Evolutionary conservation across 2,113 vertebrate species (phyloP), one percentile per base, ranked within the genome.

Genomic region (Morone chrysops): DNA sequence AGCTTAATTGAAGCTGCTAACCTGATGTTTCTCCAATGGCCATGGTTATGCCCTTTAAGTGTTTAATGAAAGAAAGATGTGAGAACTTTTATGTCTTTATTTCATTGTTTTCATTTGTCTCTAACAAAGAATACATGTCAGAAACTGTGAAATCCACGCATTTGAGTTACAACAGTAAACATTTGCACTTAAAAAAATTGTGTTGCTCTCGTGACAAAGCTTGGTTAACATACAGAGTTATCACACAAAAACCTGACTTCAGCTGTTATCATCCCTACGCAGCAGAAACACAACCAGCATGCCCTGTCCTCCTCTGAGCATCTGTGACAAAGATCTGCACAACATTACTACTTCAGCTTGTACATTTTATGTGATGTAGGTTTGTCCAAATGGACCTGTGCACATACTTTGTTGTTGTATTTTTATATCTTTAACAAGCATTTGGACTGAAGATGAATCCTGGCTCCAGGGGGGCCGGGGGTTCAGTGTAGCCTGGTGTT

Each of bases 401-500:
- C n/a, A 51, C 5, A 67, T 66, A 6, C 14, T 59, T 8, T 20
- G 40, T 48, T 48, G 36, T 13, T 43, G 2, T 53, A 0, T 25
- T 56, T 22, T 12, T 1, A 80, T 1, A 80, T 20, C 43, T 88
- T 73, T 66, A 87, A 50, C 93, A 94, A 20, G 68, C 25, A 7
- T 48, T 25, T n/a, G 70, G 12, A 22, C 86, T 40, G 59, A 90
- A 94, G 17, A 2, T 83, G 67, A 95, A 94, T n/a, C 68, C 80
- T 0, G 12, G 57, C 56, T 89, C 79, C 13, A 7, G 5, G 0
- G 69, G 45, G 2, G 89, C 5, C 4, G 0, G 0, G 1, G 88
- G 88, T 47, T 89, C 87, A 8, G 4, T 80, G 87, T 92, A 91
- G 12, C 47, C 80, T 16, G 71, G 73, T 7, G 4, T 78, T 6